Conservation (phyloP, 1,140 invertebrate genomes). For the Papilio machaon region DNA sequence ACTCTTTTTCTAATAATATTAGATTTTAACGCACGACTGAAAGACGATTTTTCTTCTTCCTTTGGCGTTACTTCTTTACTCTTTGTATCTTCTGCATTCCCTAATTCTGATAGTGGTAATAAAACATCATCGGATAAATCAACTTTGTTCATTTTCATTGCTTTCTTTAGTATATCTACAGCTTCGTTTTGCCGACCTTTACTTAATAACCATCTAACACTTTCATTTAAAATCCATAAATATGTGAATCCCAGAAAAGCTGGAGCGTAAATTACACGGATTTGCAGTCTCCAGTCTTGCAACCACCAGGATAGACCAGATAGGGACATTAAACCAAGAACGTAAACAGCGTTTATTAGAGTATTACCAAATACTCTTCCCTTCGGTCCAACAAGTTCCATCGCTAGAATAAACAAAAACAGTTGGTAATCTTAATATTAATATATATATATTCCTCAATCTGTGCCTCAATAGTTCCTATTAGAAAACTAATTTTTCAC, state of each 20-base stretch:
- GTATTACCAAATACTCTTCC: conserved; percentile 89
- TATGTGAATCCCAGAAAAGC: conserved; percentile 85
- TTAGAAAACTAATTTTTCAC: too few relatives aligned
- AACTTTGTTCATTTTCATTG: conserved; percentile 87
- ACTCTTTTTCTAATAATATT: conserved; percentile 69
- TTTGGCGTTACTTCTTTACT: conserved; percentile 32
- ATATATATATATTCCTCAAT: background rate
- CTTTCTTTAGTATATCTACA: conserved; percentile 82
- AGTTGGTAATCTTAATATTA: background rate
- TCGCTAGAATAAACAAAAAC: conserved; percentile 77
- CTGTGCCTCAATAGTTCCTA: too few relatives aligned
- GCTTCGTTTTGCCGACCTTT: conserved; percentile 82
- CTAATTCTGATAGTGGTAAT: conserved; percentile 55
- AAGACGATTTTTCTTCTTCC: conserved; percentile 50
- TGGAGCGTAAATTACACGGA: conserved; percentile 86
- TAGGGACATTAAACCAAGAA: conserved; percentile 87
- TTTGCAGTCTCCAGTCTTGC: conserved; percentile 86
- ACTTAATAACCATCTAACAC: conserved; percentile 89
- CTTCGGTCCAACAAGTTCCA: conserved; percentile 89
- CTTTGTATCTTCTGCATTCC: conserved; percentile 47
- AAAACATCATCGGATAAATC: conserved; percentile 82
- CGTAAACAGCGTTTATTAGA: conserved; percentile 87
- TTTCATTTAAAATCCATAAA: conserved; percentile 85
- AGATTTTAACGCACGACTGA: conserved; percentile 64
- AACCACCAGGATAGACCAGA: conserved; percentile 86